Percentiles rank a stretch among this genome's conserved stretches.
Conservation (phyloP, 2,888 invertebrate genomes). For the Pseudococcus jackbeardsleyi region DNA sequence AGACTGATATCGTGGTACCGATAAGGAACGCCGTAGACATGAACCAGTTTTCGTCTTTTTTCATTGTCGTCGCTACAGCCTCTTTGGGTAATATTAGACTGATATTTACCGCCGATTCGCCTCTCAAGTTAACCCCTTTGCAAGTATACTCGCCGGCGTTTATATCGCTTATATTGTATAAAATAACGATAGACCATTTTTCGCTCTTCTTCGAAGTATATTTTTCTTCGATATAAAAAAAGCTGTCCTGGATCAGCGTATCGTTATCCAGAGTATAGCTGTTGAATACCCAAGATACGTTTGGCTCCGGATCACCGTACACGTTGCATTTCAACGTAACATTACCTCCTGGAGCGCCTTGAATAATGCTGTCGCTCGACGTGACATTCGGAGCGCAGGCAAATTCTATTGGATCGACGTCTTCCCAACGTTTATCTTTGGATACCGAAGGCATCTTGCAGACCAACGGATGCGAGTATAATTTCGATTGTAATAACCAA, state of each 20-base stretch:
- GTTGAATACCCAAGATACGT: conserved; percentile 86
- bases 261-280: conserved; percentile 71
- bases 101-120: conserved; percentile 72
- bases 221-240: conserved; percentile 66
- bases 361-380: conserved; percentile 71
- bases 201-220: conserved; percentile 27
- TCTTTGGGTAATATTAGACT: conserved; percentile 79
- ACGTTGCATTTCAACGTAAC: conserved; percentile 86
- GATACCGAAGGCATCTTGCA: conserved; percentile 81
- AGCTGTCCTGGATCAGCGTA: conserved; percentile 67
- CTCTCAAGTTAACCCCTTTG: conserved; percentile 78
- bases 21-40: conserved; percentile 80
- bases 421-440: conserved; percentile 82
- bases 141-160: conserved; percentile 90
- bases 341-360: conserved; percentile 86
- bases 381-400: conserved; percentile 84
- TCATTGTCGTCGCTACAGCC: conserved; percentile 83
- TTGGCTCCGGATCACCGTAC: conserved; percentile 86
- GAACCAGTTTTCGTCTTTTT: conserved; percentile 80
- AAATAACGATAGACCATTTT: conserved; percentile 84
- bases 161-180: conserved; percentile 84
- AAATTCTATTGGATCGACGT: conserved; percentile 81
- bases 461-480: conserved; percentile 81
- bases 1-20: conserved; percentile 78
- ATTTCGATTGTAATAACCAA: conserved; percentile 85